Conservation (phyloP, 2,797 vertebrate genomes). For the Gouania willdenowi region DNA sequence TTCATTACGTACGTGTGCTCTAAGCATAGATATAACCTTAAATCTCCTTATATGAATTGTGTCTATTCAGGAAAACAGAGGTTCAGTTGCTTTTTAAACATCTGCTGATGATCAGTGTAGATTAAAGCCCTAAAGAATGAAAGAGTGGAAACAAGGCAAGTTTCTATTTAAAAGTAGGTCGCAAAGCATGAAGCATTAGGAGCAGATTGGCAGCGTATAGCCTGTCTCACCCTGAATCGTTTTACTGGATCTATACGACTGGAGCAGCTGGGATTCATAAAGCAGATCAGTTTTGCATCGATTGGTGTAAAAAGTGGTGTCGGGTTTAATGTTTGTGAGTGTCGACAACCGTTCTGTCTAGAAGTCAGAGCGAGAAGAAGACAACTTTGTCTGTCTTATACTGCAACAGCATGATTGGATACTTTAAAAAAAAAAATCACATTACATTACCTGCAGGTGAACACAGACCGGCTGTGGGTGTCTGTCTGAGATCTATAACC, state of each 20-base stretch:
- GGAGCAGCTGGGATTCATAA: constrained; percentile 27
- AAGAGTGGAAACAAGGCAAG: constrained; percentile 8
- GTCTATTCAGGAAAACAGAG: too few relatives aligned
- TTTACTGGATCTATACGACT: constrained; percentile 37
- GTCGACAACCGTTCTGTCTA: constrained; percentile 34
- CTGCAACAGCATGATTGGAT: too few relatives aligned
- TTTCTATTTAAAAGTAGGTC: constrained; percentile 23
- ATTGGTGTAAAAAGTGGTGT: constrained; percentile 29
- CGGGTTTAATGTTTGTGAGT: constrained; percentile 29
- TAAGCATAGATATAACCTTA: too few relatives aligned
- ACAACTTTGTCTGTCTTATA: constrained; percentile 33
- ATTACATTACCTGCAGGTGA: constrained; percentile 28
- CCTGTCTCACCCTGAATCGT: constrained; percentile 24
- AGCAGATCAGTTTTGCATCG: constrained; percentile 56
- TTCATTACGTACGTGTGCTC: too few relatives aligned
- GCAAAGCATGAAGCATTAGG: too few relatives aligned
- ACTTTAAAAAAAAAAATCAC: too few relatives aligned
- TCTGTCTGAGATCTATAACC: too few relatives aligned
- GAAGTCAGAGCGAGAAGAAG: constrained; percentile 10
- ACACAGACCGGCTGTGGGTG: too few relatives aligned
- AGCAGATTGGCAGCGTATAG: constrained; percentile 35
- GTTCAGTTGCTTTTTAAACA: too few relatives aligned
- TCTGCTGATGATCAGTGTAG: too few relatives aligned
- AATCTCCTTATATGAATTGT: too few relatives aligned
- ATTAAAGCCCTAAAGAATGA: constrained; percentile 20